These are phyloP conservation scores for Pterophyllum scalare DNA, from an alignment of 2,113 vertebrate genomes.

Conservation along the genomic window DNA sequence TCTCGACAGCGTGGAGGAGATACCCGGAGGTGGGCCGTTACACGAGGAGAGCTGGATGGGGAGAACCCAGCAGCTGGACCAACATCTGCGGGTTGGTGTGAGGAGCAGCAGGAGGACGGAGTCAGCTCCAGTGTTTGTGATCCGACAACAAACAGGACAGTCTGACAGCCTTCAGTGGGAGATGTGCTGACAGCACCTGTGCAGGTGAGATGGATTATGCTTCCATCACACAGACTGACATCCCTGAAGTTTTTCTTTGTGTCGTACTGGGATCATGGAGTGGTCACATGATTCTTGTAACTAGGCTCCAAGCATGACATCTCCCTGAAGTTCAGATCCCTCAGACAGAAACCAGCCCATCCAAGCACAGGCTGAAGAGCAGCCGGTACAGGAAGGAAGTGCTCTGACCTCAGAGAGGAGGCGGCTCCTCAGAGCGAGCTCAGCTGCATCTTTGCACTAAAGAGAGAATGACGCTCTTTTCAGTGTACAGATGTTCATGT, in stretches of 20 bases:
- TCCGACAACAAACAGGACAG: not conserved
- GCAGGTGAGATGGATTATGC: not conserved
- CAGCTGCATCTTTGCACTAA: not conserved
- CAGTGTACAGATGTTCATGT: not conserved
- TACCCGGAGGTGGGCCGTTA: not conserved
- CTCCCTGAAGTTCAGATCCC: not conserved
- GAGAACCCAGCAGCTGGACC: no score
- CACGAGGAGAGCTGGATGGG: not conserved
- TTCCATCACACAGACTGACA: not conserved
- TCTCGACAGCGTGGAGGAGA: not conserved
- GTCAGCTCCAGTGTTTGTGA: not conserved
- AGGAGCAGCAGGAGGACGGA: not conserved
- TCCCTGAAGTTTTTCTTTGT: not conserved
- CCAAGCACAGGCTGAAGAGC: not conserved
- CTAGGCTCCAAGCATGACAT: not conserved
- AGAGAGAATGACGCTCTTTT: not conserved
- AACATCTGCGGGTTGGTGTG: not conserved
- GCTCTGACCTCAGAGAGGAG: not conserved
- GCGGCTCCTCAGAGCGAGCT: not conserved
- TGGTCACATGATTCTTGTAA: not conserved
- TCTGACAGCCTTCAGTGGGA: not conserved
- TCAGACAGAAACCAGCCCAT: not conserved
- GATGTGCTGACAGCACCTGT: not conserved
- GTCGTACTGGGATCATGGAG: fast-evolving
- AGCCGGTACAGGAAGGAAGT: no score